Conservation (phyloP, 2,113 vertebrate genomes). For the Amphiprion percula region DNA sequence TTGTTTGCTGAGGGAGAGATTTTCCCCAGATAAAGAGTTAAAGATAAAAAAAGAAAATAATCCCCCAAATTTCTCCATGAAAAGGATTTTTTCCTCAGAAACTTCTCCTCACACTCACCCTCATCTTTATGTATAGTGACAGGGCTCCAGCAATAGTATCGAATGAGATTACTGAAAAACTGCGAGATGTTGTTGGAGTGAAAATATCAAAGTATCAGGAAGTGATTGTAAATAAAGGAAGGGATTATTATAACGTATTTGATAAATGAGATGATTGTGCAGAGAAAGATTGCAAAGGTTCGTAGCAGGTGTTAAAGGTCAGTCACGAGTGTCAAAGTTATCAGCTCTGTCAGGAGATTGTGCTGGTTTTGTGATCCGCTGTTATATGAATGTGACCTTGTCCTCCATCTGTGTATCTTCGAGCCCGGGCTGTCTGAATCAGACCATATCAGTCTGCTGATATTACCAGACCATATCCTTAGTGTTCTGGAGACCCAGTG, state of each 20-base stretch:
- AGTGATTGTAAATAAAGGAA: constrained; percentile 79
- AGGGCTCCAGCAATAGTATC: constrained; percentile 60
- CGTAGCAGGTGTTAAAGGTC: constrained; percentile 34
- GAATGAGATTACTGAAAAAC: constrained; percentile 70
- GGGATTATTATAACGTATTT: constrained; percentile 61
- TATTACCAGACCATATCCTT: constrained; percentile 32
- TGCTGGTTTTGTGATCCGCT: constrained; percentile 57
- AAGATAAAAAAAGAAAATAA: constrained; percentile 27
- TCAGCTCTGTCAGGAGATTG: constrained; percentile 45
- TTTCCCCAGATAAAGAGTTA: not conserved
- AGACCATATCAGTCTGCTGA: constrained; percentile 51
- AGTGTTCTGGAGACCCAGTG: constrained; percentile 16
- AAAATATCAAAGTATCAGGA: constrained; percentile 46
- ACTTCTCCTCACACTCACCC: constrained; percentile 42
- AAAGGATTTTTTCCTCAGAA: constrained; percentile 50
- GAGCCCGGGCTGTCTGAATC: constrained; percentile 64
- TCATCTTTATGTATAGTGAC: constrained; percentile 61
- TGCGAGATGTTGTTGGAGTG: constrained; percentile 40
- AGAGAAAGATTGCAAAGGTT: constrained; percentile 49
- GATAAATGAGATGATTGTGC: constrained; percentile 77
- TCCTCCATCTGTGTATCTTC: constrained; percentile 58
- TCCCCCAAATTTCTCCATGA: constrained; percentile 31
- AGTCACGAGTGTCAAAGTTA: constrained; percentile 21
- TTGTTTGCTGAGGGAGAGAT: constrained; percentile 56
- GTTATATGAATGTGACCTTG: constrained; percentile 68